Percentiles rank a stretch among this genome's conserved stretches.
phyloP scores from a whole-genome alignment of 2,113 vertebrate species.

The Lethenteron camtschaticum region DNA sequence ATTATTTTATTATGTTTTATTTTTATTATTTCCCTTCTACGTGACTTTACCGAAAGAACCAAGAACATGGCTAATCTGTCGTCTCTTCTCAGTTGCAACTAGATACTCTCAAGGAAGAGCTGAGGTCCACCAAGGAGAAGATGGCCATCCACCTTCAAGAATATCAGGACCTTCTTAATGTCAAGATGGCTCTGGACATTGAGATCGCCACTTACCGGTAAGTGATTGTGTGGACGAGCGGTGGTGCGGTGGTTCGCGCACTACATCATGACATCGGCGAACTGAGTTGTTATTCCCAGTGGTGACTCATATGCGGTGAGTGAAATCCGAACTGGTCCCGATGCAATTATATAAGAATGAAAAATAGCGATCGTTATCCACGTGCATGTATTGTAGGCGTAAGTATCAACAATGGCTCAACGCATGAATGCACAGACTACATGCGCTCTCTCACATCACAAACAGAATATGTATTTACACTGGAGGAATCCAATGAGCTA shows the following conservation, averaged over 20 bases:
- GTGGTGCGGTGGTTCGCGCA: no score
- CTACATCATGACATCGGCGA: background rate
- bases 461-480: no score
- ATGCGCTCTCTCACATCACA: no score
- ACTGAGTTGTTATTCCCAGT: background rate
- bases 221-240: background rate
- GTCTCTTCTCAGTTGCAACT: constrained; percentile 17
- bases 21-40: no score
- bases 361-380: background rate
- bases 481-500: no score
- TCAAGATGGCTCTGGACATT: constrained; percentile 37
- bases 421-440: no score
- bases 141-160: constrained; percentile 28
- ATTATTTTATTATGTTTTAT: no score
- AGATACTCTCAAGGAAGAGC: constrained; percentile 19
- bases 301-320: background rate
- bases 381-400: background rate
- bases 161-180: constrained; percentile 33
- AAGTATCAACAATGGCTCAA: no score
- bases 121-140: constrained; percentile 26
- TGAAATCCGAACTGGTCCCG: background rate
- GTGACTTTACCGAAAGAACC: no score
- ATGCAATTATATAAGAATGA: background rate
- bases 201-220: constrained; percentile 38
- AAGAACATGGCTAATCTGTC: background rate